These are phyloP conservation scores for Rhinoderma darwinii DNA, from an alignment of 2,113 vertebrate species.

Conservation along the genomic window DNA sequence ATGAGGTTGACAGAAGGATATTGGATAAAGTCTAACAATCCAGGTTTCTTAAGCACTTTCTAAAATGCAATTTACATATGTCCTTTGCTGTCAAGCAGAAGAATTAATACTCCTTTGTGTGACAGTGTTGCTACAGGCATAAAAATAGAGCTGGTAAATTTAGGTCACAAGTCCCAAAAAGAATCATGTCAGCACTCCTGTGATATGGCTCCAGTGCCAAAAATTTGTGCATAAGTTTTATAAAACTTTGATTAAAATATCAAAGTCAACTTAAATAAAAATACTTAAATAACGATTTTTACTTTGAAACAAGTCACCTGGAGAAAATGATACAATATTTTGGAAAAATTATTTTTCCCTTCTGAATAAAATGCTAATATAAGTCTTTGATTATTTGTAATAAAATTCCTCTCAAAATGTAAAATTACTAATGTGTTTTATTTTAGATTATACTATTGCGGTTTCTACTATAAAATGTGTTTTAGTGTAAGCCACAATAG, in stretches of 20 bases:
- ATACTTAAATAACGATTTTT: neutral
- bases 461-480: neutral
- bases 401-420: neutral
- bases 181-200: conserved; percentile 35
- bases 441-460: neutral
- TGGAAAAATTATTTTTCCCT: neutral
- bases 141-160: conserved; percentile 34
- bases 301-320: neutral
- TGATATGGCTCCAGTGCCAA: conserved; percentile 23
- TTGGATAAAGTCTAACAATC: conserved; percentile 37
- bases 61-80: conserved; percentile 51
- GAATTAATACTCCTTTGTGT: conserved; percentile 45
- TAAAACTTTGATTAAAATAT: conserved; percentile 33
- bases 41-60: conserved; percentile 17
- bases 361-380: neutral
- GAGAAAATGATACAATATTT: neutral
- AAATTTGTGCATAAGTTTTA: conserved; percentile 31
- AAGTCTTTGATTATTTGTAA: neutral
- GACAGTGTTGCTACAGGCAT: conserved; percentile 35
- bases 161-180: conserved; percentile 51
- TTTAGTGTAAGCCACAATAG: neutral
- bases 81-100: conserved; percentile 49
- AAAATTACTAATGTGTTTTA: neutral
- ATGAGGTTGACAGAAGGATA: conserved; percentile 38
- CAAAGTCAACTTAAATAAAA: conserved; percentile 34